A percentile compares a stretch with the other conserved stretches of the same genome.
Evolutionary conservation across 2,888 invertebrate genomes (phyloP).

Genomic region (Helobdella robusta): DNA sequence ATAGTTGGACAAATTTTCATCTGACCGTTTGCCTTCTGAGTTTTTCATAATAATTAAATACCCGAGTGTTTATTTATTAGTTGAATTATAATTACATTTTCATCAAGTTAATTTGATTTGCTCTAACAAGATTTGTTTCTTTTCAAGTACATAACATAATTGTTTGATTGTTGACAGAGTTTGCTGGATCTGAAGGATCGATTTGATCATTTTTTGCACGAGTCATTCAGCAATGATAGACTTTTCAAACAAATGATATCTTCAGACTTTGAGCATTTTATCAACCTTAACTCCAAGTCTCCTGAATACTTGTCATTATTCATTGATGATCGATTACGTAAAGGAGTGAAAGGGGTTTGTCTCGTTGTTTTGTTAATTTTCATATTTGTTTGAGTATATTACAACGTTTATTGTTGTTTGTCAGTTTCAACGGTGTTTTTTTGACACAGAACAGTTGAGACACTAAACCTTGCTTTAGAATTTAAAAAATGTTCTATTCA

Average conservation of each 20-base stretch:
- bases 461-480: too few species aligned
- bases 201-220: constrained; percentile 90
- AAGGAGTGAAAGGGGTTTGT: constrained; percentile 80
- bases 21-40: too few species aligned
- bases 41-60: too few species aligned
- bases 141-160: too few species aligned
- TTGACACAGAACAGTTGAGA: too few species aligned
- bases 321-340: constrained; percentile 97
- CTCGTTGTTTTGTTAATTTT: neutral
- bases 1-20: too few species aligned
- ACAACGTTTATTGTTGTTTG: neutral
- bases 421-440: too few species aligned
- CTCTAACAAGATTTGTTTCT: too few species aligned
- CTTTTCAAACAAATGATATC: constrained; percentile 98
- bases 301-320: constrained; percentile 96
- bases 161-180: constrained; percentile 59
- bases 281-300: constrained; percentile 91
- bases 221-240: constrained; percentile 93
- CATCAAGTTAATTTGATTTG: too few species aligned
- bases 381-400: neutral
- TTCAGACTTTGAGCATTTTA: constrained; percentile 92
- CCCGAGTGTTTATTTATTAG: too few species aligned
- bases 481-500: too few species aligned
- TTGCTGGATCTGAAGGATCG: constrained; percentile 91
- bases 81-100: too few species aligned